A percentile compares a stretch with the other conserved stretches of the same genome.
These are phyloP conservation scores for Tychaedon coryphoeus DNA, from an alignment of 2,113 vertebrate genomes.

Conservation along the genomic window DNA sequence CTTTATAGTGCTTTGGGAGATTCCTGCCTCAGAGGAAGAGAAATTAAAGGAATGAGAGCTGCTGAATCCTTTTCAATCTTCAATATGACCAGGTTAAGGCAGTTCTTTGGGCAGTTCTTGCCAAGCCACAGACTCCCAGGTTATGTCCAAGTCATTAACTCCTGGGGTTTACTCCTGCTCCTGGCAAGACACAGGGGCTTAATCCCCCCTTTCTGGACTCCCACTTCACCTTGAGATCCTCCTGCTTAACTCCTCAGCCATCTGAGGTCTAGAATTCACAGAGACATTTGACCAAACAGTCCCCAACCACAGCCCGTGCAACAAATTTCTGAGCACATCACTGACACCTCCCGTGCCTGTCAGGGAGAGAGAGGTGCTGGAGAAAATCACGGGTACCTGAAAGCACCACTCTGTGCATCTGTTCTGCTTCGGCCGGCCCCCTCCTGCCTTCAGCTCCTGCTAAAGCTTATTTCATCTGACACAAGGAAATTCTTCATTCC, in stretches of 20 bases:
- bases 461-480: background rate
- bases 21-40: background rate
- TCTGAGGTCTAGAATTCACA: background rate
- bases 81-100: background rate
- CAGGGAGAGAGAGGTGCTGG: background rate
- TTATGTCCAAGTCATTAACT: background rate
- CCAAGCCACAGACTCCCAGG: background rate
- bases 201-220: background rate
- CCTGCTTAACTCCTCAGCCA: background rate
- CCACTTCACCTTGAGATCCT: background rate
- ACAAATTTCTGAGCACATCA: background rate
- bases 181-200: rapidly evolving
- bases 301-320: background rate
- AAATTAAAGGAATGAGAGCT: background rate
- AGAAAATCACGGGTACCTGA: background rate
- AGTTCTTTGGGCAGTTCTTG: background rate
- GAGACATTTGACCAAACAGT: background rate
- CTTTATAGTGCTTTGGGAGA: background rate
- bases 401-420: background rate
- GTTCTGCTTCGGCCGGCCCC: rapidly evolving
- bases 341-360: background rate
- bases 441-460: background rate
- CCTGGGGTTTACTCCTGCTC: background rate
- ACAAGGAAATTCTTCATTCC: background rate
- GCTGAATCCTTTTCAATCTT: background rate